phyloP scores from a whole-genome alignment of 1,140 invertebrate genomes.

The Polypedilum vanderplanki region DNA sequence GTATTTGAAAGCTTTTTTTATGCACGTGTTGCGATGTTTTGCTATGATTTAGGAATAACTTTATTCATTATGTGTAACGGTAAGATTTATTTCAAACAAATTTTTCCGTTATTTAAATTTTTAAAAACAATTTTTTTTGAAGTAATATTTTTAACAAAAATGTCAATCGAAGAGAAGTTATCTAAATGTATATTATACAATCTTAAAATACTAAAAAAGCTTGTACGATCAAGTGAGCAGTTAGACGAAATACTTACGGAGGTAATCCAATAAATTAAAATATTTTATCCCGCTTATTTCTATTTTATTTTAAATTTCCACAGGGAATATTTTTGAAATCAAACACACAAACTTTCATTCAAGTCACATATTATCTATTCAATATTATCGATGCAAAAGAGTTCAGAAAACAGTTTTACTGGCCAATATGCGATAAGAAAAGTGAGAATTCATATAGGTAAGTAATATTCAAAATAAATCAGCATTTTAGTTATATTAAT shows the following conservation, averaged over 20 bases:
- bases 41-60: background rate
- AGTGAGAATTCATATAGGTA: conserved; percentile 45
- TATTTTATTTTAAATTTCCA: conserved; percentile 31
- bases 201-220: background rate
- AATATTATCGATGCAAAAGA: conserved; percentile 43
- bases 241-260: background rate
- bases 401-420: conserved; percentile 45
- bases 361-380: conserved; percentile 47
- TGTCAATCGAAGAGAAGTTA: background rate
- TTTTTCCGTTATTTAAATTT: background rate
- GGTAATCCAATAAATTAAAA: background rate
- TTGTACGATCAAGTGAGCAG: background rate
- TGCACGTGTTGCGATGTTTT: background rate
- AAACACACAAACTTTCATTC: conserved; percentile 46
- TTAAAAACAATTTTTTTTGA: background rate
- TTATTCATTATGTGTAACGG: background rate
- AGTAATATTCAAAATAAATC: background rate
- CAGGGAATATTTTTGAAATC: conserved; percentile 49
- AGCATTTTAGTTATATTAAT: background rate
- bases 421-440: conserved; percentile 48
- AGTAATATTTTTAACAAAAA: background rate
- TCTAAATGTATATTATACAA: background rate
- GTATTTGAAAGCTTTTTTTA: background rate
- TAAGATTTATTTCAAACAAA: background rate
- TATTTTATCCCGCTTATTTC: background rate